Base-by-base conservation (phyloP, 2,113 vertebrate genomes). In the Campylorhamphus procurvoides region DNA sequence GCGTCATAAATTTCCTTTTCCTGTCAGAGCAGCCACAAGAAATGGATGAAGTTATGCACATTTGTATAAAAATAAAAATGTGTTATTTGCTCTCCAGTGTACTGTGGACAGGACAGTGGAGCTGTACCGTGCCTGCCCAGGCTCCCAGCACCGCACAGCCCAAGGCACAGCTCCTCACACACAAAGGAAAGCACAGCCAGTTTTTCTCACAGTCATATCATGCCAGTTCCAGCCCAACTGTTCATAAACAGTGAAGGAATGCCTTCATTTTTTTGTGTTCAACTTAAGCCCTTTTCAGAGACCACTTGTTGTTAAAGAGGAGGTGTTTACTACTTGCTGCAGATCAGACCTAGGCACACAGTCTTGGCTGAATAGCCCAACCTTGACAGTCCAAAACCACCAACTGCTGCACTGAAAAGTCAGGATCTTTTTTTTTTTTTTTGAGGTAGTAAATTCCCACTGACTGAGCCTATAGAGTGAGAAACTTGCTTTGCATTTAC, bases 41-140 rank as follows among this genome's bases (percentile, higher is more conserved):
- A 96, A 97, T 75, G 84, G 79, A 97, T 95, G 93, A 94, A 96
- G 76, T 97, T 97, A 79, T 95, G 88, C 69, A 92, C 84, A 96
- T 97, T 96, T 97, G 90, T 96, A 97, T 95, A 96, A 97, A 96
- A 97, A 96, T 95, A 96, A 97, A 93, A 96, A 94, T 44, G 79
- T 90, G 84, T 80, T 93, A 74, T 97, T 89, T 97, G 81, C 66
- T 94, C 16, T 84, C n/a, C 58, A 83, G 75, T 13, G 10, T 33
- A n/a, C 49, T 49, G 93, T 1, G 39, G 85, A 89, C 91, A 27
- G 94, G 77, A 67, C 88, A 12, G 46, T 14, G 69, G 35, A 92
- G 84, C 81, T 19, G 74, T 87, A 17, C 60, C 37, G 64, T 3
- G 35, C 78, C 90, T 78, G 84, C 66, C 66, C 8, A 1, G 72